phyloP scores from a whole-genome alignment of 2,888 invertebrate genomes.

The Oscheius sp. region DNA sequence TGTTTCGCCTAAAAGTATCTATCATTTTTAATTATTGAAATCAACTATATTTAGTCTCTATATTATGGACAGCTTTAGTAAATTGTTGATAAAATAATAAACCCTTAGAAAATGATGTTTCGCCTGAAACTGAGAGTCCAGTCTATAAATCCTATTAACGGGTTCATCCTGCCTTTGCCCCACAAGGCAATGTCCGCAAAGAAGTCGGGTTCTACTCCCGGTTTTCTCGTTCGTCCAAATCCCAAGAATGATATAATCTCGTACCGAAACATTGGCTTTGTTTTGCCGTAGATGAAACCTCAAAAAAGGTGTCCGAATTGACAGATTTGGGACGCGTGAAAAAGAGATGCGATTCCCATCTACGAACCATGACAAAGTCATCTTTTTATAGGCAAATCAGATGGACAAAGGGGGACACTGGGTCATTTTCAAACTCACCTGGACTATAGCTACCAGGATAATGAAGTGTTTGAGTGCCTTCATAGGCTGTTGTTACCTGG shows the following conservation, averaged over 20 bases:
- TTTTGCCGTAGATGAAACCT: not conserved
- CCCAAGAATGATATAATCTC: not conserved
- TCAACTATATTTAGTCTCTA: too few relatives aligned
- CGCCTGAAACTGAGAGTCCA: too few relatives aligned
- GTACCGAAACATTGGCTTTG: not conserved
- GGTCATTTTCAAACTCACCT: not conserved
- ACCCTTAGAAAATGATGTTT: too few relatives aligned
- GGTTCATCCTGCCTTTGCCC: not conserved
- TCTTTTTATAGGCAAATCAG: not conserved
- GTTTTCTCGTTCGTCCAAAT: not conserved
- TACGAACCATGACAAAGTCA: not conserved
- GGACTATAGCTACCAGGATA: not conserved
- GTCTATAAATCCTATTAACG: too few relatives aligned
- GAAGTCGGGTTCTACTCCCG: constrained; percentile 16
- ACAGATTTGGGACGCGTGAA: constrained; percentile 7
- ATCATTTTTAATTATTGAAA: too few relatives aligned
- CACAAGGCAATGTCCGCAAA: constrained; percentile 2
- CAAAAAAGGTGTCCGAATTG: not conserved
- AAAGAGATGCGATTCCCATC: not conserved
- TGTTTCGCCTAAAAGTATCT: constrained; percentile 16
- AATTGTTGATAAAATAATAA: too few relatives aligned
- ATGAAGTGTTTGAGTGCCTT: not conserved
- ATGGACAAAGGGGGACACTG: not conserved
- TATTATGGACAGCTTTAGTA: too few relatives aligned
- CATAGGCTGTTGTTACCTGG: not conserved